A percentile compares a stretch with the other conserved stretches of the same genome.
Evolutionary conservation across 2,113 vertebrate genomes (phyloP).

Genomic region (Vanacampus margaritifer): DNA sequence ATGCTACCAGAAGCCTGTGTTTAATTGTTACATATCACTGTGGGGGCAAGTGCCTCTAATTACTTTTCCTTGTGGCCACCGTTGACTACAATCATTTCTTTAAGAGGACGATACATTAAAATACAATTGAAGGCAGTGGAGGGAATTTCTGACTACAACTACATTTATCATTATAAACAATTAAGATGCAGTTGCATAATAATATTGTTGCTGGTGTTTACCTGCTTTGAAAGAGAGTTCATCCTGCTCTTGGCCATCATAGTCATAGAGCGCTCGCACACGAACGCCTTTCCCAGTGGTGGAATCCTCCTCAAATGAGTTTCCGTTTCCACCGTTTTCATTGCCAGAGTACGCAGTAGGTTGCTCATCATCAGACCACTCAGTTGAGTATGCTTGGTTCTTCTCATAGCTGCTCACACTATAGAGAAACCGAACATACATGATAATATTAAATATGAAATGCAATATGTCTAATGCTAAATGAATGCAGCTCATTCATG

Average conservation of each 20-base stretch:
- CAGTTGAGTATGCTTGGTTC: slow-evolving; percentile 85
- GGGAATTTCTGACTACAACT: slow-evolving; percentile 22
- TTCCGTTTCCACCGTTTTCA: slow-evolving; percentile 87
- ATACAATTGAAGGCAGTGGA: slow-evolving; percentile 11
- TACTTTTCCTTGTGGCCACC: slow-evolving; percentile 39
- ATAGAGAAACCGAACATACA: not conserved
- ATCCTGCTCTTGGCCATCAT: slow-evolving; percentile 95
- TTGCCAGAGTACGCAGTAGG: slow-evolving; percentile 79
- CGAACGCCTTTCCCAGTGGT: slow-evolving; percentile 72
- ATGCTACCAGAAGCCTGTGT: too few relatives aligned
- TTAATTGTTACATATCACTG: too few relatives aligned
- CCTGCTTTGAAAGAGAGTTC: slow-evolving; percentile 97
- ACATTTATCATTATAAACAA: slow-evolving; percentile 9
- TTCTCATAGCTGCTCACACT: slow-evolving; percentile 95
- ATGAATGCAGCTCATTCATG: not conserved
- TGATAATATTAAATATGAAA: not conserved
- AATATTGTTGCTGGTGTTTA: slow-evolving; percentile 40
- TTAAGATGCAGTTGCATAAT: not conserved
- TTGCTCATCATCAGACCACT: slow-evolving; percentile 95
- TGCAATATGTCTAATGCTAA: not conserved
- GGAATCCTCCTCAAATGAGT: slow-evolving; percentile 90
- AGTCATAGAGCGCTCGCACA: slow-evolving; percentile 93
- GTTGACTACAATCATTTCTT: slow-evolving; percentile 44
- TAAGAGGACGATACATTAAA: slow-evolving; percentile 17
- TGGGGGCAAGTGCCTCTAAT: slow-evolving; percentile 32